These are phyloP conservation scores for Sebastes goodei DNA, from an alignment of 2,797 vertebrate species.

Conservation along the genomic window DNA sequence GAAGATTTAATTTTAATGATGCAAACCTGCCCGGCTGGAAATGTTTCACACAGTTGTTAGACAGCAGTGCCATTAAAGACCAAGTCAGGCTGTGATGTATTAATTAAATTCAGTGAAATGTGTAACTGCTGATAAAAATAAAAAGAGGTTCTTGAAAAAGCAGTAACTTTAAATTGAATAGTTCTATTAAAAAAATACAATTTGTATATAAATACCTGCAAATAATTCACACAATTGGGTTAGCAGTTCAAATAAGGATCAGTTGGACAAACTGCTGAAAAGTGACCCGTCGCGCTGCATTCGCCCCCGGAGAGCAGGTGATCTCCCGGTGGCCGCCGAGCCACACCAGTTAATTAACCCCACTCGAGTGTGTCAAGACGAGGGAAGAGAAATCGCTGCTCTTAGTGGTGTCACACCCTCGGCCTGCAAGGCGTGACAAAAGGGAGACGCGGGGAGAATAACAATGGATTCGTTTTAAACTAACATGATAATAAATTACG, in stretches of 20 bases:
- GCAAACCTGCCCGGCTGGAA: neutral
- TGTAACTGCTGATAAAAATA: conserved; percentile 5
- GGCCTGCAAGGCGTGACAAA: conserved; percentile 28
- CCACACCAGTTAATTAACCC: conserved; percentile 72
- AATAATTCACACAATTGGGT: neutral
- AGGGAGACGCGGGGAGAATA: conserved; percentile 30
- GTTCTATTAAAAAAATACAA: neutral
- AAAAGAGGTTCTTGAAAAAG: neutral
- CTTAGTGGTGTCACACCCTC: conserved; percentile 35
- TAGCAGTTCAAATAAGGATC: conserved; percentile 14
- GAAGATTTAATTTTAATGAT: neutral
- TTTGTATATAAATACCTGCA: neutral
- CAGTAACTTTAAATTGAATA: neutral
- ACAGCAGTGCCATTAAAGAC: neutral
- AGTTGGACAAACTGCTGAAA: conserved; percentile 29
- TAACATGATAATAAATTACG: conserved; percentile 8
- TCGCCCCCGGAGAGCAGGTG: conserved; percentile 10
- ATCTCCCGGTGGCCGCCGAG: conserved; percentile 42
- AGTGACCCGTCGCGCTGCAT: conserved; percentile 30
- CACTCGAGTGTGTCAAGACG: conserved; percentile 63
- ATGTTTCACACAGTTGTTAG: neutral
- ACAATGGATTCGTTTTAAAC: conserved; percentile 27
- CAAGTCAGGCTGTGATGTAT: neutral
- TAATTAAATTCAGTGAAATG: conserved; percentile 3
- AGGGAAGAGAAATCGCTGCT: conserved; percentile 42